Percentiles rank a stretch among this genome's conserved stretches.
Conservation (phyloP, 2,797 vertebrate species). For the Schizopygopsis pylzovi region DNA sequence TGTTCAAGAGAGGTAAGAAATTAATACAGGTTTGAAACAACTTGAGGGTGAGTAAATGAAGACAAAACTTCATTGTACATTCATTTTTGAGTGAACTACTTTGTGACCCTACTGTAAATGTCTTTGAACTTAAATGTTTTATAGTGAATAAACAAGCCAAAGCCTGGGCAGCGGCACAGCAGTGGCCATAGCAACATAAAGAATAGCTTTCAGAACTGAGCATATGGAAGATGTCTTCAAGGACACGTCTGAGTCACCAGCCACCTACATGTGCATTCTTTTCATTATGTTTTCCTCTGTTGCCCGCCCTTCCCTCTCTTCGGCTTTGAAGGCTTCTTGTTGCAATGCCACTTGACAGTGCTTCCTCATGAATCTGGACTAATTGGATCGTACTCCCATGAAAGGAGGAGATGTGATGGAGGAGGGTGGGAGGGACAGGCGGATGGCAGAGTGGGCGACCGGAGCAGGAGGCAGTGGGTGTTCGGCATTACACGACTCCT, state of each 20-base stretch:
- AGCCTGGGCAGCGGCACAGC: neutral
- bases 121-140: neutral
- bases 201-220: conserved; percentile 3
- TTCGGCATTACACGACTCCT: conserved; percentile 10
- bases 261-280: conserved; percentile 25
- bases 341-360: conserved; percentile 28
- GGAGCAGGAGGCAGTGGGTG: conserved; percentile 11
- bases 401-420: conserved; percentile 42
- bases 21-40: neutral
- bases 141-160: neutral
- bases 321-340: conserved; percentile 50
- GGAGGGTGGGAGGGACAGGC: conserved; percentile 1
- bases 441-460: conserved; percentile 1
- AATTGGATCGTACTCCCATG: conserved; percentile 58
- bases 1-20: no score
- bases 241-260: conserved; percentile 35
- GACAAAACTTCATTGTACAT: no score
- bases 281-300: conserved; percentile 39
- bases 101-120: neutral
- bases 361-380: conserved; percentile 55
- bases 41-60: neutral
- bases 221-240: neutral
- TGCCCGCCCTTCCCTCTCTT: conserved; percentile 37
- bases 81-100: neutral
- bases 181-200: neutral